Evolutionary conservation across 2,797 vertebrate species (phyloP).

Genomic region (Glossophaga mutica): DNA sequence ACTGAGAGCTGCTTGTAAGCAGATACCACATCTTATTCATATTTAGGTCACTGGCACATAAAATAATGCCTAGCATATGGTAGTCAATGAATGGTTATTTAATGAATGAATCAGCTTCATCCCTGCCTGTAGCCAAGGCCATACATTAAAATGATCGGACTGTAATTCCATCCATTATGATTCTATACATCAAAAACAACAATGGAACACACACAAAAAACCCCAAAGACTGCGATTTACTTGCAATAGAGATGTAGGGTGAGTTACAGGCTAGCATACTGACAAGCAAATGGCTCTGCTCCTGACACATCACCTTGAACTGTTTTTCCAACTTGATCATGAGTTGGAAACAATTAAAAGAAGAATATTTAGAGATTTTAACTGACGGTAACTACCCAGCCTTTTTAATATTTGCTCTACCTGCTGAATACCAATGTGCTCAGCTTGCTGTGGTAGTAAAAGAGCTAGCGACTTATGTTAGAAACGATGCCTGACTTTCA

Average conservation of each 20-base stretch:
- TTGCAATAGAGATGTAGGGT: not conserved
- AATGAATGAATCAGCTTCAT: not conserved
- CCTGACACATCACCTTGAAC: not conserved
- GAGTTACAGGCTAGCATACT: not conserved
- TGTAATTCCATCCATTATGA: not conserved
- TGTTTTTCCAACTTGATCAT: not conserved
- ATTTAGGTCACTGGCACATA: not conserved
- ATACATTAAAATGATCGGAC: not conserved
- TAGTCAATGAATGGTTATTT: not conserved
- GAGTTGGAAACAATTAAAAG: not conserved
- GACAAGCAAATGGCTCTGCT: not conserved
- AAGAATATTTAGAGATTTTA: not conserved
- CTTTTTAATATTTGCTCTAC: conserved; percentile 23
- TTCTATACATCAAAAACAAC: not conserved
- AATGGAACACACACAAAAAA: not conserved
- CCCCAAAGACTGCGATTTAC: not conserved
- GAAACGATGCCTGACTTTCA: not conserved
- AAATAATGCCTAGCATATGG: not conserved
- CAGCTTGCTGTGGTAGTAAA: not conserved
- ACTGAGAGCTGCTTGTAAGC: not conserved
- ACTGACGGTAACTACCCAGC: not conserved
- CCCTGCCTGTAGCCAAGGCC: not conserved
- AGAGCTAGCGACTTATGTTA: not conserved
- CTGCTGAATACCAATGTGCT: not conserved
- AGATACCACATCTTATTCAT: not conserved